These are phyloP conservation scores for Chesias legatella DNA, from an alignment of 2,888 invertebrate genomes.

Conservation along the genomic window DNA sequence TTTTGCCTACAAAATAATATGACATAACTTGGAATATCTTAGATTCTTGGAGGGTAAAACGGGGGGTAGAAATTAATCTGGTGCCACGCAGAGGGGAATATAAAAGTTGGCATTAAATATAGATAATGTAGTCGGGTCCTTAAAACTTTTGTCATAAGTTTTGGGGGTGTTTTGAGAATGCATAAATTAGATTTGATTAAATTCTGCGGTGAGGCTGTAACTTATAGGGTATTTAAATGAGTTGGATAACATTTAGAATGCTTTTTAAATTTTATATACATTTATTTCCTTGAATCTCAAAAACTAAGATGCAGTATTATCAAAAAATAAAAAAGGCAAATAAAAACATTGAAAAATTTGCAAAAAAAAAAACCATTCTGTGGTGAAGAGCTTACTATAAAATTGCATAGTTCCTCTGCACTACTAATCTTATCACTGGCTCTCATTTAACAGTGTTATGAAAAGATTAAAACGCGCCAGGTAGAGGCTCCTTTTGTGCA, in stretches of 20 bases:
- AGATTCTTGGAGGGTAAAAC: conserved; percentile 12
- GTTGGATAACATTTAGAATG: not conserved
- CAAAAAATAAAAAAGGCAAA: no score
- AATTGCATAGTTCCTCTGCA: no score
- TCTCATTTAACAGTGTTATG: no score
- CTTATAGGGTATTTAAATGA: not conserved
- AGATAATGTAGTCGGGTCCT: conserved; percentile 30
- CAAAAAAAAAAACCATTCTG: no score
- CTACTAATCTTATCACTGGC: no score
- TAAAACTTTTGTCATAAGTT: conserved; percentile 22
- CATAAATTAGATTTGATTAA: conserved; percentile 13
- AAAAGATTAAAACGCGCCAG: no score
- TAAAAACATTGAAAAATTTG: no score
- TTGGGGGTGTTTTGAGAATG: conserved; percentile 11
- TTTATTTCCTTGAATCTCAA: no score
- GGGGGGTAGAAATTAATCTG: conserved; percentile 42
- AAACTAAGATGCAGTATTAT: no score
- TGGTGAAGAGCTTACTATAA: no score
- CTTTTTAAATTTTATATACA: no score
- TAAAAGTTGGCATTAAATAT: conserved; percentile 48
- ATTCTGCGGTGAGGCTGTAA: conserved; percentile 1
- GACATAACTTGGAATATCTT: conserved; percentile 8
- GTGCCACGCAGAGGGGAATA: conserved; percentile 36
- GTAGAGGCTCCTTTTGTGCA: no score
- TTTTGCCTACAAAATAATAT: conserved; percentile 1